Percentiles rank a stretch among this genome's conserved stretches.
Evolutionary conservation across 2,888 invertebrate genomes (phyloP).

Genomic region (Drosophila diplacantha): DNA sequence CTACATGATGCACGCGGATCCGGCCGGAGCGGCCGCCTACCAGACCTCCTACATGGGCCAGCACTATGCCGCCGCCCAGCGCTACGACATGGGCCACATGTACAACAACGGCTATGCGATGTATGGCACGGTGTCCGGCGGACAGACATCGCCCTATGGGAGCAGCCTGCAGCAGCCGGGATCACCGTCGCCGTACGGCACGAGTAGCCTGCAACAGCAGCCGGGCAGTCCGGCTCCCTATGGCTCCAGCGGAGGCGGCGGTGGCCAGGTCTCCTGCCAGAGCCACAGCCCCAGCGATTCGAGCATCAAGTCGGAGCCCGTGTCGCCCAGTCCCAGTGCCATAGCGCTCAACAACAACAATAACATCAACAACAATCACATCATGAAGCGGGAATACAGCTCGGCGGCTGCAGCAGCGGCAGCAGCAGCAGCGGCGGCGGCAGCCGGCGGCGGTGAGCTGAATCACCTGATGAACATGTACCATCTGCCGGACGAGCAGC

Average conservation of each 20-base stretch:
- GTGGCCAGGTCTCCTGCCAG: slow-evolving; percentile 83
- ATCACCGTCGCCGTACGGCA: slow-evolving; percentile 83
- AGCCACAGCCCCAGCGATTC: slow-evolving; percentile 91
- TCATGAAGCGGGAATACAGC: slow-evolving; percentile 85
- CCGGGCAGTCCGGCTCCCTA: slow-evolving; percentile 42
- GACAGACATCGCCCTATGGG: slow-evolving; percentile 87
- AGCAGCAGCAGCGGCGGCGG: slow-evolving; percentile 64
- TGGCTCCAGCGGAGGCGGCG: slow-evolving; percentile 60
- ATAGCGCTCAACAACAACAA: slow-evolving; percentile 75
- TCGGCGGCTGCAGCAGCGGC: slow-evolving; percentile 78
- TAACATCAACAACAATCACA: slow-evolving; percentile 75
- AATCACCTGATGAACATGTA: slow-evolving; percentile 84
- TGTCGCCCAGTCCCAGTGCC: slow-evolving; percentile 84
- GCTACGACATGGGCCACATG: slow-evolving; percentile 94
- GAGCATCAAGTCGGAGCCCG: slow-evolving; percentile 92
- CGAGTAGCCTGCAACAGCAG: slow-evolving; percentile 68
- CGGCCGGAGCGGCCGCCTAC: slow-evolving; percentile 81
- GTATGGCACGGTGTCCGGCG: slow-evolving; percentile 84
- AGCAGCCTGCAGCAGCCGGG: slow-evolving; percentile 82
- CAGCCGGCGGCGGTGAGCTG: slow-evolving; percentile 80
- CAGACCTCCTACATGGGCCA: slow-evolving; percentile 85
- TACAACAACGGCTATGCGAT: slow-evolving; percentile 85
- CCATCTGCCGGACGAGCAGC: slow-evolving; percentile 80
- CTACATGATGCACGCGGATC: slow-evolving; percentile 90
- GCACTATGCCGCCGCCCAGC: slow-evolving; percentile 83